These are phyloP conservation scores for Allacma fusca DNA, from an alignment of 2,888 invertebrate genomes.

Conservation along the genomic window DNA sequence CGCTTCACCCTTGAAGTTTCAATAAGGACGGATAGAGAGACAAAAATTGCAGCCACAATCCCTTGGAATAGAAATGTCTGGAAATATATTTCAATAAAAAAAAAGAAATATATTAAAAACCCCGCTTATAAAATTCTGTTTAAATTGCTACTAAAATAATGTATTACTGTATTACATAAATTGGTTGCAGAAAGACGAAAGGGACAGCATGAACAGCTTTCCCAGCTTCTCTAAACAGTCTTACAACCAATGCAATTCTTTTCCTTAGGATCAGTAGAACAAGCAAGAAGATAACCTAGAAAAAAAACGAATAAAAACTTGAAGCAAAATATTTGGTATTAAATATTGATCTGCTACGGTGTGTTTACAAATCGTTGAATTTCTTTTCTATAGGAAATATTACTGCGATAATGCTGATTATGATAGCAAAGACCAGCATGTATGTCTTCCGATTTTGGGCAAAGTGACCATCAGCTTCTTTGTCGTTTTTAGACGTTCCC, in stretches of 20 bases:
- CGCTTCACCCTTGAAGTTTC: background rate
- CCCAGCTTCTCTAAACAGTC: conserved; percentile 73
- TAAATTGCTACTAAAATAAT: background rate
- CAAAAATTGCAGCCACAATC: conserved; percentile 10
- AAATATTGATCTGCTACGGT: background rate
- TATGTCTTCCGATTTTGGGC: background rate
- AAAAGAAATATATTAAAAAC: no score
- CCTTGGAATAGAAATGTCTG: conserved; percentile 31
- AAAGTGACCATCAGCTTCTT: background rate
- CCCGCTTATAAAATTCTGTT: background rate
- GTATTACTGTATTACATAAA: conserved; percentile 67
- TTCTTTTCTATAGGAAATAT: background rate
- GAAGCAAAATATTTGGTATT: conserved; percentile 1
- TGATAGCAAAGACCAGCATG: conserved; percentile 21
- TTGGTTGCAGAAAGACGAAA: conserved; percentile 70
- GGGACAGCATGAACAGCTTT: conserved; percentile 73
- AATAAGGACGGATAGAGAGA: conserved; percentile 6
- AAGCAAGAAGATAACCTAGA: conserved; percentile 67
- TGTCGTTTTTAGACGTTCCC: background rate
- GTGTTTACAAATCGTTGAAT: background rate
- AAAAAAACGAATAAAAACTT: background rate
- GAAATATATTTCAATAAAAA: background rate
- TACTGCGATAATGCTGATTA: background rate
- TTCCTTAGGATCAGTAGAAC: conserved; percentile 72
- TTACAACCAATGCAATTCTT: conserved; percentile 71